Evolutionary conservation across 2,113 vertebrate species (phyloP).

Genomic region (Malurus alboscapulatus): DNA sequence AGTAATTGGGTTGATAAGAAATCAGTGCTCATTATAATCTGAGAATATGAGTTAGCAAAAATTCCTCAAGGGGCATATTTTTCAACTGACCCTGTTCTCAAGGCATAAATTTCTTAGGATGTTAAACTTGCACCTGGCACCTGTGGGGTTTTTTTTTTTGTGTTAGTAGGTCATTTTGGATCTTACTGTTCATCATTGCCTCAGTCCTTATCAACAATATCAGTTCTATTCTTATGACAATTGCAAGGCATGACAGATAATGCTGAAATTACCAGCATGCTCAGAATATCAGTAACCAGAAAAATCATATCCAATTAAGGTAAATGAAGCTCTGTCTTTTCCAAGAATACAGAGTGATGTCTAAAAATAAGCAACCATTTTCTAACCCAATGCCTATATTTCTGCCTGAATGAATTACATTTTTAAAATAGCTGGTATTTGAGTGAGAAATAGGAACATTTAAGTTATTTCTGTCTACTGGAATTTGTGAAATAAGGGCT

Average conservation of each 20-base stretch:
- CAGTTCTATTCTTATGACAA: not conserved
- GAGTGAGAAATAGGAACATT: not conserved
- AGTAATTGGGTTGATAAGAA: conserved; percentile 40
- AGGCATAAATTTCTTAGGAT: not conserved
- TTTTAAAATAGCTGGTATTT: not conserved
- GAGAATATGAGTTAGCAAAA: not conserved
- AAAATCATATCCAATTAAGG: conserved; percentile 25
- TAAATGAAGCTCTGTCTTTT: not conserved
- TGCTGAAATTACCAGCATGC: conserved; percentile 22
- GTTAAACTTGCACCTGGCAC: not conserved
- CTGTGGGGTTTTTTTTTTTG: not conserved
- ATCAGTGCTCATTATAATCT: conserved; percentile 41
- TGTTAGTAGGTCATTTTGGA: conserved; percentile 24
- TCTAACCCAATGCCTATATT: not conserved
- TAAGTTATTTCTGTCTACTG: not conserved
- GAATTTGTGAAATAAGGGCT: not conserved
- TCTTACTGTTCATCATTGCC: not conserved
- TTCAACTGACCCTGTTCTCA: conserved; percentile 18
- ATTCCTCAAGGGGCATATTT: conserved; percentile 13
- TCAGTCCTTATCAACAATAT: not conserved
- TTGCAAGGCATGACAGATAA: not conserved
- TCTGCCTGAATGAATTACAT: conserved; percentile 4
- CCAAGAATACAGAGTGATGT: not conserved
- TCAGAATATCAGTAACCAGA: conserved; percentile 14
- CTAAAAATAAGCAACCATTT: conserved; percentile 48